Base-by-base conservation (phyloP, 2,888 invertebrate species). In the Blomia tropicalis region DNA sequence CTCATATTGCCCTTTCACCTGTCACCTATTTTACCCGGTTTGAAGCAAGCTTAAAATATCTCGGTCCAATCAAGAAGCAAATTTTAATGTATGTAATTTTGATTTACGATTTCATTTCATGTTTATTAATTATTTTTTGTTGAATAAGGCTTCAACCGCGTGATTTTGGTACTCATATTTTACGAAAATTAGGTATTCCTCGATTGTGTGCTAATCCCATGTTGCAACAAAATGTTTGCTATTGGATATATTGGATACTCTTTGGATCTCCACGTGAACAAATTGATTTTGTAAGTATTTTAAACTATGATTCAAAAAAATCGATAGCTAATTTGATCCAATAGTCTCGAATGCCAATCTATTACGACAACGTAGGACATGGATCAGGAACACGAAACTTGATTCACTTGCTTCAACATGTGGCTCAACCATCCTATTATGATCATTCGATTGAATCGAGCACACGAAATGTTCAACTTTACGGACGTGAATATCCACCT, bases 1-100 rank as follows among this genome's bases (percentile, higher is more conserved):
- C 64, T 7, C 56, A 56, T 25, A 60, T 64, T 36, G 64, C 64
- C 5, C 30, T 64, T 29, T 43, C 64, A 1, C 64, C 64, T 19
- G 53, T 64, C 2, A 27, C 53, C 22, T 63, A 30, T 54, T 47
- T 47, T n/a, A 47, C 51, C 27, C 22, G n/a, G 7, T 47, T 47
- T 47, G 51, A 47, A 19, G 51, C 51, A 14, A 11, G 7, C 7
- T 19, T 47, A 27, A 27, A 25, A 25, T 47, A 47, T 27, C n/a
- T 47, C 51, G n/a, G 7, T 22, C 27, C 22, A 7, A 11, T 47
- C 27, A 47, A 47, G n/a, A 7, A n/a, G n/a, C 51, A 14, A n/a
- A 22, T 47, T 25, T n/a, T 47, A 7, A 25, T 11, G 51, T 22
- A 22, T 14, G 14, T n/a, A n/a, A n/a, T n/a, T n/a, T n/a, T n/a